A percentile compares a stretch with the other conserved stretches of the same genome.
Evolutionary conservation across 2,113 vertebrate species (phyloP).

Genomic region (Eonycteris spelaea): DNA sequence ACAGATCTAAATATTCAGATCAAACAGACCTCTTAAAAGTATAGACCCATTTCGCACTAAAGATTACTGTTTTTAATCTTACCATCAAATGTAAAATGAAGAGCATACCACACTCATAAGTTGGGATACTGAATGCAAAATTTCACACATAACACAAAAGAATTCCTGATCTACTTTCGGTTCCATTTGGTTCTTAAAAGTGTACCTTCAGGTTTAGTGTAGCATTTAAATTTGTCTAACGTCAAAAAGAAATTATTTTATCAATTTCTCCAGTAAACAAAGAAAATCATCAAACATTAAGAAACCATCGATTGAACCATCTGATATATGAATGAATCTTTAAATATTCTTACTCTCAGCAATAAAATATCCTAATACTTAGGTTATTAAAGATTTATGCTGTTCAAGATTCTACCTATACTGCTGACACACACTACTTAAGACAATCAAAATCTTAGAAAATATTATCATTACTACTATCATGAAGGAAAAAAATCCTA

Average conservation of each 20-base stretch:
- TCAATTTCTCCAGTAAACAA: constrained; percentile 1
- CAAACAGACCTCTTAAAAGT: not conserved
- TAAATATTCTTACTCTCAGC: not conserved
- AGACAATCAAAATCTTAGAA: not conserved
- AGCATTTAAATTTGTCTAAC: not conserved
- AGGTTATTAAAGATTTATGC: not conserved
- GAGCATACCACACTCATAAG: not conserved
- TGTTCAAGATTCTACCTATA: not conserved
- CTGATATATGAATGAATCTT: not conserved
- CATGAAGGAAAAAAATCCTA: not conserved
- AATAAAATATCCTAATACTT: not conserved
- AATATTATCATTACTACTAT: not conserved
- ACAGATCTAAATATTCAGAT: not conserved
- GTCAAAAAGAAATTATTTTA: not conserved
- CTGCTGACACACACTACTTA: not conserved
- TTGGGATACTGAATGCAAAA: not conserved
- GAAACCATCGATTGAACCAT: not conserved
- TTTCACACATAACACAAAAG: not conserved
- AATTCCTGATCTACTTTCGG: not conserved
- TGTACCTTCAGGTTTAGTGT: not conserved
- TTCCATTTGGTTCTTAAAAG: not conserved
- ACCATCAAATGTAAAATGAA: constrained; percentile 17
- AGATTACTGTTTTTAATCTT: not conserved
- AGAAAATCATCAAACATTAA: constrained; percentile 2
- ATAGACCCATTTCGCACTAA: not conserved